Conservation (phyloP, 1,140 invertebrate genomes). For the Globodera ellingtonae region DNA sequence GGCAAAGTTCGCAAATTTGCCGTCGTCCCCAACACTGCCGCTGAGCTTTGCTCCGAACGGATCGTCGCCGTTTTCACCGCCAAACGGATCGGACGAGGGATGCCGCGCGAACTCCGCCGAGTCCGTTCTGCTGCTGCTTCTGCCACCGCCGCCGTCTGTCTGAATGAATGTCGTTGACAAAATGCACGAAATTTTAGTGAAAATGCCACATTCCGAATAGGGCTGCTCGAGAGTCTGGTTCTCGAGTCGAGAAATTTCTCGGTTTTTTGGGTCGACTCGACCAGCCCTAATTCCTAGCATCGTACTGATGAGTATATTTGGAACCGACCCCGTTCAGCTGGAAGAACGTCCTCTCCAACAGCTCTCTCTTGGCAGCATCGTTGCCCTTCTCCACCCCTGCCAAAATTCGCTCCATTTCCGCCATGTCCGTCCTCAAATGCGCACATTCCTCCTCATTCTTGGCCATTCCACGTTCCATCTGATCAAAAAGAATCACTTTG, state of each 20-base stretch:
- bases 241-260: not conserved
- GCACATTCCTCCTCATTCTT: conserved; percentile 40
- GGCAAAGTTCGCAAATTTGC: conserved; percentile 27
- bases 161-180: not conserved
- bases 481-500: not conserved
- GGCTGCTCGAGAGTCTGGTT: not conserved
- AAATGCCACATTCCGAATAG: not conserved
- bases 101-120: not conserved
- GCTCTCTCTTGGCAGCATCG: conserved; percentile 1
- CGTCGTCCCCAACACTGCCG: not conserved
- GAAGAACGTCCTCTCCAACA: conserved; percentile 27
- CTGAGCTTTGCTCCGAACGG: conserved; percentile 8
- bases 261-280: not conserved
- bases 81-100: conserved; percentile 19
- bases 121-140: not conserved
- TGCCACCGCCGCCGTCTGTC: not conserved
- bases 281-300: not conserved
- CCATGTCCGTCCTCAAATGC: conserved; percentile 26
- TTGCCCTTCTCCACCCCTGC: conserved; percentile 31
- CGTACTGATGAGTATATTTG: not conserved
- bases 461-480: conserved; percentile 42
- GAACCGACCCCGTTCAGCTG: not conserved
- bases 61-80: not conserved
- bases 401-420: conserved; percentile 24
- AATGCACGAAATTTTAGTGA: not conserved